Conservation (phyloP, 2,797 vertebrate species). For the Dipus sagitta region DNA sequence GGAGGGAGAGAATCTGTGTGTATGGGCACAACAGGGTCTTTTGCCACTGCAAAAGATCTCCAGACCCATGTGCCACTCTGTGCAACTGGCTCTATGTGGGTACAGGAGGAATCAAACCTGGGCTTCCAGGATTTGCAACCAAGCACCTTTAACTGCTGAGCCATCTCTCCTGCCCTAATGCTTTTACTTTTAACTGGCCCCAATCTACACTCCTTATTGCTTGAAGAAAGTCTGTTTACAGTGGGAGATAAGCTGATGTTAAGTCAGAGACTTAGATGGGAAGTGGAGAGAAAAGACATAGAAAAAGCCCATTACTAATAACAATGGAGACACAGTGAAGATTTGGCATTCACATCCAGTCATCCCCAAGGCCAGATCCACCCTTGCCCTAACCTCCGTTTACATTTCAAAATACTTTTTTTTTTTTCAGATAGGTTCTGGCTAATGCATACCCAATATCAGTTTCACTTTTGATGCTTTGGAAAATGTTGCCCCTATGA, state of each 20-base stretch:
- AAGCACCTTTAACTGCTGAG: too few species aligned
- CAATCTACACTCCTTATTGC: not conserved
- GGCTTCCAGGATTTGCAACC: too few species aligned
- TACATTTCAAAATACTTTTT: constrained; percentile 31
- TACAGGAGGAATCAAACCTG: too few species aligned
- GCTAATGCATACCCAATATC: not conserved
- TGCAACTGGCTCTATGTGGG: too few species aligned
- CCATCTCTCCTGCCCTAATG: too few species aligned
- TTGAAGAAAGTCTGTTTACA: not conserved
- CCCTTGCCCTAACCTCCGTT: not conserved
- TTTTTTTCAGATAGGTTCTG: not conserved
- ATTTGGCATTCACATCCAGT: not conserved
- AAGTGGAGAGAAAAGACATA: not conserved
- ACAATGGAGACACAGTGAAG: not conserved
- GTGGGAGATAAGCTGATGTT: not conserved
- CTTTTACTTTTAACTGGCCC: not conserved
- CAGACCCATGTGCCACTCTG: too few species aligned
- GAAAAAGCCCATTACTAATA: not conserved
- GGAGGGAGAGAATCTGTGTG: too few species aligned
- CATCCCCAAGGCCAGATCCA: not conserved
- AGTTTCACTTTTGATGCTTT: not conserved
- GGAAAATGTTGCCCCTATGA: not conserved
- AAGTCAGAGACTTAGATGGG: not conserved
- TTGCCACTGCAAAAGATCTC: too few species aligned
- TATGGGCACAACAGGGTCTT: too few species aligned